These are phyloP conservation scores for Cyphomyrus plagiostoma DNA, from an alignment of 2,113 vertebrate genomes.

Conservation along the genomic window DNA sequence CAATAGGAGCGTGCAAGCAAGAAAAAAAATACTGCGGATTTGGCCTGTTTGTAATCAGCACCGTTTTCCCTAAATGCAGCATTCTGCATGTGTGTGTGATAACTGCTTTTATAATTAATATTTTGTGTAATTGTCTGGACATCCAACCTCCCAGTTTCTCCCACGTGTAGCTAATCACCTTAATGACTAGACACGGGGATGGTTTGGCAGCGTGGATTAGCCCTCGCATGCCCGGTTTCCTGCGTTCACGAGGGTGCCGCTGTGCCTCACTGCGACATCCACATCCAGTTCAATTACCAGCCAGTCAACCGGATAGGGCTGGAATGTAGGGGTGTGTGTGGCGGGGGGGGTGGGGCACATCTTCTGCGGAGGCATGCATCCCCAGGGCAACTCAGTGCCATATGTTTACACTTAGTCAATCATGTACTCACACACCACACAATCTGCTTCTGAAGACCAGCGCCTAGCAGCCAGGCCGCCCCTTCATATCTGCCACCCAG, in stretches of 20 bases:
- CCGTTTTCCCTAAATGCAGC: conserved; percentile 14
- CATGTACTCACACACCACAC: conserved; percentile 48
- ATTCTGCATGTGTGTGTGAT: background rate
- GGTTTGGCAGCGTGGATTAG: background rate
- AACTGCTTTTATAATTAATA: conserved; percentile 25
- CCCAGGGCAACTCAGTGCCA: conserved; percentile 37
- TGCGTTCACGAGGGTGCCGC: conserved; percentile 40
- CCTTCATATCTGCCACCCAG: conserved; percentile 35
- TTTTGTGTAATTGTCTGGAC: conserved; percentile 30
- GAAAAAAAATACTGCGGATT: background rate
- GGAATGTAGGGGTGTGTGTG: background rate
- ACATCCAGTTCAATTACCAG: conserved; percentile 50
- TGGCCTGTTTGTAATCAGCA: background rate
- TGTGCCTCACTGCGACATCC: conserved; percentile 29
- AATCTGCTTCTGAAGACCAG: conserved; percentile 41
- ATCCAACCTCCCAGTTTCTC: conserved; percentile 17
- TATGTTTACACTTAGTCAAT: conserved; percentile 63
- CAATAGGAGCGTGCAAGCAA: background rate
- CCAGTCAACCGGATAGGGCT: conserved; percentile 38
- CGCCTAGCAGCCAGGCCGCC: conserved; percentile 30
- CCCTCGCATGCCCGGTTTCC: background rate
- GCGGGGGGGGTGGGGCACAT: conserved; percentile 2
- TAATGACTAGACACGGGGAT: conserved; percentile 28
- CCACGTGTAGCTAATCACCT: conserved; percentile 22
- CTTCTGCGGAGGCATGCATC: conserved; percentile 36